These are phyloP conservation scores for Labia minor DNA, from an alignment of 2,888 invertebrate genomes.

Conservation along the genomic window DNA sequence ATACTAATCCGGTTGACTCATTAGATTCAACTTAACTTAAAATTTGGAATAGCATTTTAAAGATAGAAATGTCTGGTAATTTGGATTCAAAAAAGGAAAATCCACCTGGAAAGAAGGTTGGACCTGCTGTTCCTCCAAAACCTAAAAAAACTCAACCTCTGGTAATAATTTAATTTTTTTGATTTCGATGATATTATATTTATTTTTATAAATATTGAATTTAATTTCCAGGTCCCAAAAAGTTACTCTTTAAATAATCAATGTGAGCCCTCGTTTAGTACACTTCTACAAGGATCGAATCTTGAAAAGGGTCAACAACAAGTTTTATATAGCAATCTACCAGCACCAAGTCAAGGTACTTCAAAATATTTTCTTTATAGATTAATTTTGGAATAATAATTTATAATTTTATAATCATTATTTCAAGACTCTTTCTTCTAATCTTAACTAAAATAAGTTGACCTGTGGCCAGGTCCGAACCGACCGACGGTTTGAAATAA, in stretches of 20 bases:
- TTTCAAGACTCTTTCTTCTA: no score
- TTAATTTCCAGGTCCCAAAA: constrained; percentile 52
- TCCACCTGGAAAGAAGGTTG: constrained; percentile 45
- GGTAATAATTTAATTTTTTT: constrained; percentile 35
- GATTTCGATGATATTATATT: not conserved
- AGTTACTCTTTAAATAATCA: constrained; percentile 59
- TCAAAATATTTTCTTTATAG: not conserved
- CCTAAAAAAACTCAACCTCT: constrained; percentile 51
- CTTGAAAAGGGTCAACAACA: constrained; percentile 28
- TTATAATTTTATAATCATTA: no score
- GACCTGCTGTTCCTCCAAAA: constrained; percentile 71
- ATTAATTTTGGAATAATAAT: not conserved
- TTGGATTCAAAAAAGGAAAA: not conserved
- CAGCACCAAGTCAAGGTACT: constrained; percentile 27
- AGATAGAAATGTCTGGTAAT: not conserved
- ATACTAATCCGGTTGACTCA: no score
- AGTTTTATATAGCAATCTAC: constrained; percentile 28
- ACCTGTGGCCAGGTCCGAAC: no score
- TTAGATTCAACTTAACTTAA: no score
- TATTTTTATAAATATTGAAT: not conserved
- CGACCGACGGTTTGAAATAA: no score
- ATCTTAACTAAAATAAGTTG: no score
- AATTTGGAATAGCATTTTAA: no score
- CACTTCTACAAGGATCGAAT: constrained; percentile 48
- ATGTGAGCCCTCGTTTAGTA: constrained; percentile 63